Base-by-base conservation (phyloP, 2,113 vertebrate species). In the Heliornis fulica region DNA sequence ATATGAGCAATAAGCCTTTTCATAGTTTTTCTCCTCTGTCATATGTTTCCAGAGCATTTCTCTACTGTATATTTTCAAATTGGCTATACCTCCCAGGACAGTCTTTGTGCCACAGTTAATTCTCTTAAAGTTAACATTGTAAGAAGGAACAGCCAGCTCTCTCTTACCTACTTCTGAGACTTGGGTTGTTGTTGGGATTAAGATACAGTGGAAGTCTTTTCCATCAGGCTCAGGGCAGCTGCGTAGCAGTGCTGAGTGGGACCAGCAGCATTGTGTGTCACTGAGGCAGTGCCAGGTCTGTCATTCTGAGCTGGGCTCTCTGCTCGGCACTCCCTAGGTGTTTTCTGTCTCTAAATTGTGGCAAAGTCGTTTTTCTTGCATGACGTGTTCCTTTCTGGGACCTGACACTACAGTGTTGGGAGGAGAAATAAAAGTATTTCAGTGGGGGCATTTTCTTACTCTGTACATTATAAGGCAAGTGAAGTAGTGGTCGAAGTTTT, bases 371-470 rank as follows among this genome's bases (percentile, higher is more conserved):
- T 83, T 75, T 89, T 46, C 68, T 80, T 89, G 46, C 19, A 26
- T 60, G 2, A 0, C 0, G 0, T 45, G 6, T 64, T 84, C 78
- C 56, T 77, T 71, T 43, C 38, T 5, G 61, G n/a, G 31, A 54
- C 28, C 32, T 69, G 26, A 16, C 9, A 13, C 48, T 54, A 20
- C 12, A 34, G 5, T 75, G 32, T 2, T 17, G 29, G 14, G 9
- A 83, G 12, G 13, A 83, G 38, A 93, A 70, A 74, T 36, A 29
- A 56, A 78, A 22, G 2, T 4, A 50, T 82, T 80, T 72, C 53
- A 9, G 15, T 48, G 23, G 21, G 60, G 22, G 45, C 7, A 20
- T 89, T 80, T 84, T 75, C 13, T 41, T 76, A n/a, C 25, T n/a
- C 16, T 41, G 4, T 68, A 40, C 17, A 14, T 51, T 45, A 20